Conservation (phyloP, 2,113 vertebrate genomes). For the Cricetomys ansorgei region DNA sequence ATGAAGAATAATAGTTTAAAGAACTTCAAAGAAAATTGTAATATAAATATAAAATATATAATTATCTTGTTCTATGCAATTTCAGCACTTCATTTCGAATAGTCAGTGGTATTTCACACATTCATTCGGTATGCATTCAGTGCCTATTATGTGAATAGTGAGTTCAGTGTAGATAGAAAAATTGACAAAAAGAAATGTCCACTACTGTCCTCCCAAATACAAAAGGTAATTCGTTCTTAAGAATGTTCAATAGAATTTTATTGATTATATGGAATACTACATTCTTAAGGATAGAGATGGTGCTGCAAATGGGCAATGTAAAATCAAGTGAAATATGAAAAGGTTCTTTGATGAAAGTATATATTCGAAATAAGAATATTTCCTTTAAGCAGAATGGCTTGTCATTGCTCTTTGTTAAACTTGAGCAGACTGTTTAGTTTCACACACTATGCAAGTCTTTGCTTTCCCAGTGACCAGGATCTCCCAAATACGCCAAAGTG, state of each 20-base stretch:
- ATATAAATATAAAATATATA: conserved; percentile 46
- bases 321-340: conserved; percentile 35
- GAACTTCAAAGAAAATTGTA: conserved; percentile 45
- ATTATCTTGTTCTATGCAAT: conserved; percentile 37
- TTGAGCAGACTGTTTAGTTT: background rate
- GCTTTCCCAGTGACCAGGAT: background rate
- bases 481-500: background rate
- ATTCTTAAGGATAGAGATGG: background rate
- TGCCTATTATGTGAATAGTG: background rate
- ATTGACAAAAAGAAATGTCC: background rate
- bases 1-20: background rate
- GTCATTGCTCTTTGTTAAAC: conserved; percentile 38
- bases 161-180: conserved; percentile 1
- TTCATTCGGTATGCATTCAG: background rate
- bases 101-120: background rate
- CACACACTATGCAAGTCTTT: background rate
- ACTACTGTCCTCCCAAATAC: background rate
- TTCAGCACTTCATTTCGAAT: conserved; percentile 18
- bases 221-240: background rate
- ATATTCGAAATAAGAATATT: background rate
- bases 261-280: background rate
- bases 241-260: background rate
- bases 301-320: background rate
- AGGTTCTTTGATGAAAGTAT: background rate
- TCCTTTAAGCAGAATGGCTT: conserved; percentile 22